A percentile compares a stretch with the other conserved stretches of the same genome.
These are phyloP conservation scores for Nesoenas mayeri DNA, from an alignment of 2,113 vertebrate genomes.

Conservation along the genomic window DNA sequence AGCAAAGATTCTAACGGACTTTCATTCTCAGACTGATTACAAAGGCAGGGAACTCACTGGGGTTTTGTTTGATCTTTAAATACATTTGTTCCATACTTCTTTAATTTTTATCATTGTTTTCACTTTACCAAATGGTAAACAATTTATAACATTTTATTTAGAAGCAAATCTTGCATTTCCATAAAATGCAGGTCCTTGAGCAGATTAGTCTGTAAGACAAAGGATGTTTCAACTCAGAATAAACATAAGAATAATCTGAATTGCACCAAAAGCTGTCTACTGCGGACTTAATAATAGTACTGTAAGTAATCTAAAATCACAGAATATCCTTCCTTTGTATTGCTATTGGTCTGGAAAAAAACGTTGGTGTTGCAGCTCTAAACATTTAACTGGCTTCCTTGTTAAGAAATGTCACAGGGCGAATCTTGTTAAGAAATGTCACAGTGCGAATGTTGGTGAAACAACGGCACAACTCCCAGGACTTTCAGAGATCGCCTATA, in stretches of 20 bases:
- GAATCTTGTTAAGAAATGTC: neutral
- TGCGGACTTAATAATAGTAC: neutral
- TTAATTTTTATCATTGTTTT: neutral
- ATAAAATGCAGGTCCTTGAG: neutral
- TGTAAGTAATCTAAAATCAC: neutral
- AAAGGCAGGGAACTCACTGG: neutral
- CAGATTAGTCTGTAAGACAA: neutral
- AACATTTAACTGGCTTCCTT: neutral
- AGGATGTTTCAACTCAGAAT: neutral
- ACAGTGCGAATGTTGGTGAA: neutral
- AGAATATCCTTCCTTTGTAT: neutral
- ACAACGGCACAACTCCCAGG: rapidly evolving
- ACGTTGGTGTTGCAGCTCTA: neutral
- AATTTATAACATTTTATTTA: neutral
- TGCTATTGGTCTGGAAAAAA: neutral
- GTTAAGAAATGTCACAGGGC: neutral
- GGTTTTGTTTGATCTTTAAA: neutral
- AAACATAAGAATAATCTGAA: neutral
- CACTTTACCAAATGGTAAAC: neutral
- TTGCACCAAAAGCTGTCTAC: neutral
- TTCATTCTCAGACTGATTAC: neutral
- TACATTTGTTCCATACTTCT: neutral
- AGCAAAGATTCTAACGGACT: neutral
- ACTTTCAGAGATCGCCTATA: rapidly evolving
- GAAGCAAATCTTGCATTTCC: neutral